phyloP scores from a whole-genome alignment of 2,888 invertebrate genomes.

The Automeris io region DNA sequence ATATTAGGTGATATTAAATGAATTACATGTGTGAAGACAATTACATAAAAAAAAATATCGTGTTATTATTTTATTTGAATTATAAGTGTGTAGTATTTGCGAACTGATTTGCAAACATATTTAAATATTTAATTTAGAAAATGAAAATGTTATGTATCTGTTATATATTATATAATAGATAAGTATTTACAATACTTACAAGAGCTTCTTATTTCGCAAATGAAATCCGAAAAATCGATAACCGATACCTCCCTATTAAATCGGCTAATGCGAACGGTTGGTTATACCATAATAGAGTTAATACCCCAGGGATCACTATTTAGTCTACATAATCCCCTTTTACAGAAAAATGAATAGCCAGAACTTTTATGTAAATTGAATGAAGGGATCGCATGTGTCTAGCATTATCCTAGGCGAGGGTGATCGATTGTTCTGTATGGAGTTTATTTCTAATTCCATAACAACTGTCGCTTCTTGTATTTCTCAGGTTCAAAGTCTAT shows the following conservation, averaged over 20 bases:
- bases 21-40: too few species aligned
- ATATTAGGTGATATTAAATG: too few species aligned
- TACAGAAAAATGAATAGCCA: constrained; percentile 66
- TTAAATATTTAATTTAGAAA: too few species aligned
- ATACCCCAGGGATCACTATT: constrained; percentile 60
- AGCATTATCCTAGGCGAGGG: constrained; percentile 38
- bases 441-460: constrained; percentile 35
- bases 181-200: not conserved
- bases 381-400: constrained; percentile 50
- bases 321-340: constrained; percentile 65
- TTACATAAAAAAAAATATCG: too few species aligned
- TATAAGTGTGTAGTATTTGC: too few species aligned
- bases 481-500: not conserved
- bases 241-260: constrained; percentile 22
- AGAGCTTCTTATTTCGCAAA: constrained; percentile 3
- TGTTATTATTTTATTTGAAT: too few species aligned
- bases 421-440: constrained; percentile 40
- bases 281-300: constrained; percentile 46
- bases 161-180: not conserved
- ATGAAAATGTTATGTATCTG: too few species aligned
- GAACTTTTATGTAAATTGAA: constrained; percentile 71
- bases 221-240: constrained; percentile 23
- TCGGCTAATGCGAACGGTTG: constrained; percentile 34
- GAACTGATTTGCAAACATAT: too few species aligned
- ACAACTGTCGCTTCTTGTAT: constrained; percentile 36